Conservation (phyloP, 2,113 vertebrate genomes). For the Myiozetetes cayanensis region DNA sequence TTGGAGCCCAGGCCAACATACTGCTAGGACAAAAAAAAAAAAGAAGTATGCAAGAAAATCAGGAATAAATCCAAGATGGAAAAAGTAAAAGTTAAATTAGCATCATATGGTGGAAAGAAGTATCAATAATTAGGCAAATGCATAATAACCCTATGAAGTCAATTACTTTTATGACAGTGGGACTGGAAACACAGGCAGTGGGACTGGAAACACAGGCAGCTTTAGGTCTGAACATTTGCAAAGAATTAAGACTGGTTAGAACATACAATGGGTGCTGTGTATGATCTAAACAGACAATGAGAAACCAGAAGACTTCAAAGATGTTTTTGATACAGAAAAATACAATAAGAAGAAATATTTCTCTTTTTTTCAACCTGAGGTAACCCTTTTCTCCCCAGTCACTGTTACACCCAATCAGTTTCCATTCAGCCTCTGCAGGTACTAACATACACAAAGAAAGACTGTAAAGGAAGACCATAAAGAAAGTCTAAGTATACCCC, state of each 20-base stretch:
- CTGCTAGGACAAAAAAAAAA: neutral
- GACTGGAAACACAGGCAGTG: conserved; percentile 18
- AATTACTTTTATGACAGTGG: conserved; percentile 45
- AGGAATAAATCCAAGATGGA: conserved; percentile 39
- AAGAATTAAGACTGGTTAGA: conserved; percentile 46
- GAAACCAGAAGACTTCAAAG: conserved; percentile 37
- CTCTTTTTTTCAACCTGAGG: neutral
- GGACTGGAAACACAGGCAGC: conserved; percentile 12
- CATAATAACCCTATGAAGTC: conserved; percentile 41
- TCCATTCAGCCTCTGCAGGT: neutral
- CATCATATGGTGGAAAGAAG: neutral
- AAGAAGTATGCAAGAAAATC: neutral
- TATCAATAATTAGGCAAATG: conserved; percentile 41
- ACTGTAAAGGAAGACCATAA: neutral
- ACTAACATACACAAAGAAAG: neutral
- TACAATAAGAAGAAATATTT: neutral
- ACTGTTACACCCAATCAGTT: neutral
- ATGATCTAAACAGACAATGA: conserved; percentile 44
- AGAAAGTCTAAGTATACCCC: neutral
- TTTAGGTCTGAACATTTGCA: conserved; percentile 41
- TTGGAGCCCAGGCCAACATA: neutral
- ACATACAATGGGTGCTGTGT: conserved; percentile 16
- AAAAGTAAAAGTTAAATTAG: conserved; percentile 57
- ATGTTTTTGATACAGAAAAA: conserved; percentile 32
- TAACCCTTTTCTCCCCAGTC: neutral